Base-by-base conservation (phyloP, 2,797 vertebrate species). In the Hippopotamyrus pictus region DNA sequence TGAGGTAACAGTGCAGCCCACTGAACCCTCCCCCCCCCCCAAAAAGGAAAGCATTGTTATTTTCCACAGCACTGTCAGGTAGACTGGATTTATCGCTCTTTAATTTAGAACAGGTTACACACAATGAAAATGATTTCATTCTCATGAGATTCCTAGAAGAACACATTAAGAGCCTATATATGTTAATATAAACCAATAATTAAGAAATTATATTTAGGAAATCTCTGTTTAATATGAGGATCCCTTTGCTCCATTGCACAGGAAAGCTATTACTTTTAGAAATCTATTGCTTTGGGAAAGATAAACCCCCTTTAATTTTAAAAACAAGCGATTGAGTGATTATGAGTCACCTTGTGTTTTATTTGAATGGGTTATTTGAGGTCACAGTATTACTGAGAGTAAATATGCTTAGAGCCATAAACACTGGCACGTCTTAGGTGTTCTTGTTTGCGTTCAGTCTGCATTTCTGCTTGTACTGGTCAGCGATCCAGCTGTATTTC, bases 181-280 rank as follows among this genome's bases (percentile, higher is more conserved):
- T 51, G 41, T 86, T 73, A n/a, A 48, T 86, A 69, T 59, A 89
- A 89, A 59, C 82, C 59, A 51, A 51, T 89, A 86, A 89, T 89
- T 89, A 89, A 69, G 82, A 89, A 69, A 89, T 53, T 46, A 83
- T 86, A 86, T 89, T 48, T 89, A 41, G 88, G 88, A 86, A 89
- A 89, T 89, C 82, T 83, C 88, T 50, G 1, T 86, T 69, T 89
- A 86, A 50, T 89, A 29, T 29, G 14, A 62, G 54, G 54, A 84
- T 89, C 57, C 12, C 22, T 83, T 59, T 53, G 57, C 82, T 85
- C 54, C 41, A 51, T 69, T 69, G 57, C 48, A 88, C 69, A 88
- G 48, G 59, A 89, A 89, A 86, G 46, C 22, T 37, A 86, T 86
- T 69, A 69, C 62, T 59, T 65, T 76, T 54, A 33, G 48, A 79